Conservation (phyloP, 2,888 invertebrate genomes). For the Synanthedon vespiformis region DNA sequence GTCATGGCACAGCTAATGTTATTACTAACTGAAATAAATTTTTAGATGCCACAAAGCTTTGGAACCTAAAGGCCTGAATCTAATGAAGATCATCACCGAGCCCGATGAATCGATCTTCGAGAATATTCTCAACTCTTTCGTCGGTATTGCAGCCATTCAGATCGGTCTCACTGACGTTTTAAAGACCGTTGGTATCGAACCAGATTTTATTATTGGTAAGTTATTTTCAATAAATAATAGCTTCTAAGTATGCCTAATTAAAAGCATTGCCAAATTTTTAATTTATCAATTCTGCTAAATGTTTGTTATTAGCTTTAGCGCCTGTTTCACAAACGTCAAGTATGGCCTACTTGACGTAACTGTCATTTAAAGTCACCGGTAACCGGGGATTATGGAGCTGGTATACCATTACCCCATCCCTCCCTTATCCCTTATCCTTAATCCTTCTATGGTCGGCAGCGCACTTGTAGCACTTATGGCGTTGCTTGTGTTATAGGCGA, state of each 20-base stretch:
- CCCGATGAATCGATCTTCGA: constrained; percentile 74
- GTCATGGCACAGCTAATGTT: too few relatives aligned
- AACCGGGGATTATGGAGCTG: too few relatives aligned
- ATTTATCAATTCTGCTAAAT: background rate
- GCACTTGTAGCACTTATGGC: too few relatives aligned
- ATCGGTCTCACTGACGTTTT: constrained; percentile 66
- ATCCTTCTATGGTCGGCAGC: too few relatives aligned
- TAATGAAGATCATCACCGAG: constrained; percentile 73
- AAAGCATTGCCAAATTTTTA: too few relatives aligned
- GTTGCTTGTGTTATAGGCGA: too few relatives aligned
- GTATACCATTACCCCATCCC: too few relatives aligned
- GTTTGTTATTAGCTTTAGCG: background rate
- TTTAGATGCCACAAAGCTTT: constrained; percentile 72
- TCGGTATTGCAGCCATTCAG: constrained; percentile 80
- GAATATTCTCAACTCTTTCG: constrained; percentile 78
- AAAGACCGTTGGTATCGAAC: constrained; percentile 56
- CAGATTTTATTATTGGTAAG: constrained; percentile 62
- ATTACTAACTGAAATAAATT: background rate
- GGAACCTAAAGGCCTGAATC: constrained; percentile 73
- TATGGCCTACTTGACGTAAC: too few relatives aligned
- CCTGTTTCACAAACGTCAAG: too few relatives aligned
- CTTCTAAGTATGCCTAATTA: too few relatives aligned
- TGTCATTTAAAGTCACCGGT: too few relatives aligned
- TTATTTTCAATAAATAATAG: background rate
- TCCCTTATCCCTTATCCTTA: too few relatives aligned